phyloP scores from a whole-genome alignment of 2,797 vertebrate genomes.

The Knipowitschia caucasica region DNA sequence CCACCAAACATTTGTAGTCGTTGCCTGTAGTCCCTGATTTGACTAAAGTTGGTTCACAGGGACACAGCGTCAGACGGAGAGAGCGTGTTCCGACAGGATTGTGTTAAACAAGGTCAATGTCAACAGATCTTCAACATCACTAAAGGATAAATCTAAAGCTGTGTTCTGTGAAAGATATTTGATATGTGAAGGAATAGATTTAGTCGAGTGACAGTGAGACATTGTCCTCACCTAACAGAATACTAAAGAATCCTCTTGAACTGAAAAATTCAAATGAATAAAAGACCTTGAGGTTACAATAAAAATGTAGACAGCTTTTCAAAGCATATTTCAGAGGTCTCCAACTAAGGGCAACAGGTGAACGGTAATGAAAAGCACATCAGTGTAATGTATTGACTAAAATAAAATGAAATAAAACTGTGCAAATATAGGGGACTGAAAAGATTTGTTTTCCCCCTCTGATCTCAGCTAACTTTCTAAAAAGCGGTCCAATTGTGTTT shows the following conservation, averaged over 20 bases:
- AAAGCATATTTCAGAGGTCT: background rate
- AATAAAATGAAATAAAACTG: too few relatives aligned
- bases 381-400: too few relatives aligned
- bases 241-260: background rate
- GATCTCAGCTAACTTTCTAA: too few relatives aligned
- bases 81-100: constrained; percentile 37
- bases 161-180: constrained; percentile 14
- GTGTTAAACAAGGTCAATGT: constrained; percentile 40
- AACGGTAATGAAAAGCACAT: too few relatives aligned
- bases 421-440: too few relatives aligned
- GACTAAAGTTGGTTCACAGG: constrained; percentile 26
- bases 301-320: constrained; percentile 4
- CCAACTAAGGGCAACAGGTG: background rate
- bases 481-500: too few relatives aligned
- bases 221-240: constrained; percentile 5
- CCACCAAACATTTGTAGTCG: too few relatives aligned
- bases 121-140: constrained; percentile 30
- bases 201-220: background rate
- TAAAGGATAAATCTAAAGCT: constrained; percentile 25
- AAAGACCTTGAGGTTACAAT: constrained; percentile 16
- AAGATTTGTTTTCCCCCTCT: too few relatives aligned
- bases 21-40: too few relatives aligned
- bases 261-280: constrained; percentile 18
- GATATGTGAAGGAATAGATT: too few relatives aligned
- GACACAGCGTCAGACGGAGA: constrained; percentile 8